Conservation (phyloP, 2,797 vertebrate genomes). For the Threskiornis aethiopicus region DNA sequence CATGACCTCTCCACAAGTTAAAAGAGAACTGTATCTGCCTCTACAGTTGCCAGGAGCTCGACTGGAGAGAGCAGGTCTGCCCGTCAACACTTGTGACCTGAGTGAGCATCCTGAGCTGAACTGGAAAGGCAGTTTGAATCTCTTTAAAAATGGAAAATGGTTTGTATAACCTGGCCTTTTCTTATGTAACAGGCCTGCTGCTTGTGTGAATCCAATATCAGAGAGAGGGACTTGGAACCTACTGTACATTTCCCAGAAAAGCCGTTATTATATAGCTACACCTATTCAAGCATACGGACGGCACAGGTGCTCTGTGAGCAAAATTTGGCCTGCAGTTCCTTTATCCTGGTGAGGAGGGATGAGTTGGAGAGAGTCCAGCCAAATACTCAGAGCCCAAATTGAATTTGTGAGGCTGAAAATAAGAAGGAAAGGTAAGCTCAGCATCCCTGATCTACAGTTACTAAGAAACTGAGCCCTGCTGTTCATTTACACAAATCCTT, state of each 20-base stretch:
- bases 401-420: constrained; percentile 6
- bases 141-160: not conserved
- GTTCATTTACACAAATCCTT: not conserved
- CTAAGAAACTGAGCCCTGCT: not conserved
- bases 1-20: not conserved
- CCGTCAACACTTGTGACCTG: not conserved
- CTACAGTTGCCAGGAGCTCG: not conserved
- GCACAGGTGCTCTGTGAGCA: constrained; percentile 27
- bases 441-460: not conserved
- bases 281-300: constrained; percentile 42
- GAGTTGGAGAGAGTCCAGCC: constrained; percentile 11
- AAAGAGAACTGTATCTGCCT: not conserved
- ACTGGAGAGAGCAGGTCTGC: not conserved
- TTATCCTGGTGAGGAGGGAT: constrained; percentile 23
- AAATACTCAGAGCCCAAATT: not conserved
- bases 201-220: not conserved
- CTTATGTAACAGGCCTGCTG: constrained; percentile 22
- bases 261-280: not conserved
- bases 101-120: not conserved
- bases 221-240: not conserved
- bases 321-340: constrained; percentile 26
- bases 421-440: not conserved
- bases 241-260: not conserved
- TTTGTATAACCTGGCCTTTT: constrained; percentile 28
- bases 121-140: not conserved